These are phyloP conservation scores for Thymelicus acteon DNA, from an alignment of 2,888 invertebrate species.

Conservation along the genomic window DNA sequence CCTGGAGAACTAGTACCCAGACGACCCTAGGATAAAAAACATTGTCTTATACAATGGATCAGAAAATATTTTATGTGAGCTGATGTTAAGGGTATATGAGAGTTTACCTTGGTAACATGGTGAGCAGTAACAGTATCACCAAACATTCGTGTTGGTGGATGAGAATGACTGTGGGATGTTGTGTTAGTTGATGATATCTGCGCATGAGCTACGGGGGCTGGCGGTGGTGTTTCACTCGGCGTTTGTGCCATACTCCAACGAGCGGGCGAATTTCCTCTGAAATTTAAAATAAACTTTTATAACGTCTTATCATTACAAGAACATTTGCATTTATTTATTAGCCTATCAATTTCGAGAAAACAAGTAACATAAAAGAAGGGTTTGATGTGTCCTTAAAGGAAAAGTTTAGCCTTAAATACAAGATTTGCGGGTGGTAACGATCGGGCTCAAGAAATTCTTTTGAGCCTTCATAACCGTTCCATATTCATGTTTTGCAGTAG, in stretches of 20 bases:
- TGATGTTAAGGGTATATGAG: too few species aligned
- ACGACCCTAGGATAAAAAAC: conserved; percentile 61
- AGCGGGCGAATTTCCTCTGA: conserved; percentile 69
- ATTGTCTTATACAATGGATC: neutral
- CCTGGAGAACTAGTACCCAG: conserved; percentile 83
- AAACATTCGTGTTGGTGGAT: conserved; percentile 88
- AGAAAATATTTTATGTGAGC: neutral
- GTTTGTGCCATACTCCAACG: conserved; percentile 78
- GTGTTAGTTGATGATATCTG: conserved; percentile 63
- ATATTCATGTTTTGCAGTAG: too few species aligned
- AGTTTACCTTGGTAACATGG: conserved; percentile 74
- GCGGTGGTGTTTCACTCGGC: conserved; percentile 73
- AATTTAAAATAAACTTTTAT: neutral
- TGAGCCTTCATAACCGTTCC: too few species aligned
- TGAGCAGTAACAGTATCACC: conserved; percentile 87
- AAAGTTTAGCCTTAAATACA: too few species aligned
- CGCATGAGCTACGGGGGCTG: conserved; percentile 76
- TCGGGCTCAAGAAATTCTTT: too few species aligned
- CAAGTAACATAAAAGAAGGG: too few species aligned
- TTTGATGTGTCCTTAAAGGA: too few species aligned
- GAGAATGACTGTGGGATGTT: conserved; percentile 73
- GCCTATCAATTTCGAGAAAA: too few species aligned
- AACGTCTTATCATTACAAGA: neutral
- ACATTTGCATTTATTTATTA: neutral
- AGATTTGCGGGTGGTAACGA: too few species aligned